phyloP scores from a whole-genome alignment of 2,113 vertebrate genomes.

The Epinephelus lanceolatus region DNA sequence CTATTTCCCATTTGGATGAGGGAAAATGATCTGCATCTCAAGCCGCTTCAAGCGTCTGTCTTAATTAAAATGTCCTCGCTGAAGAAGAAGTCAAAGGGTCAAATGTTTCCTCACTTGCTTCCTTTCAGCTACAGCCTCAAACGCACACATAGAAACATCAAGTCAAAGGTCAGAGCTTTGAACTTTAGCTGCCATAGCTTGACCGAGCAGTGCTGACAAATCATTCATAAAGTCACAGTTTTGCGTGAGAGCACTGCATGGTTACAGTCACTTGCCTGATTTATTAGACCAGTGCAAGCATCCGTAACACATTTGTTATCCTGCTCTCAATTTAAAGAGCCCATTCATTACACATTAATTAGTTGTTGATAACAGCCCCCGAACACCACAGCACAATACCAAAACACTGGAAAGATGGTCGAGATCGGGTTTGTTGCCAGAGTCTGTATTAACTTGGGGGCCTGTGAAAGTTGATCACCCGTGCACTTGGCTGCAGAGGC shows the following conservation, averaged over 20 bases:
- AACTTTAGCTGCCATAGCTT: constrained; percentile 17
- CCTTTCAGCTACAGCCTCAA: neutral
- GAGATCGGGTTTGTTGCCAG: constrained; percentile 31
- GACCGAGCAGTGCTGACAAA: constrained; percentile 41
- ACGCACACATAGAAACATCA: constrained; percentile 21
- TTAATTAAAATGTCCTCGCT: constrained; percentile 36
- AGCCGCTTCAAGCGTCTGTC: constrained; percentile 22
- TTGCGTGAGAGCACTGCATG: constrained; percentile 8
- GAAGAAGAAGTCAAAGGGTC: constrained; percentile 29
- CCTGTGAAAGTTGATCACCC: constrained; percentile 44
- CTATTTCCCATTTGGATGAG: constrained; percentile 9
- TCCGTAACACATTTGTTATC: constrained; percentile 69
- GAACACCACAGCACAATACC: constrained; percentile 39
- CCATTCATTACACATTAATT: constrained; percentile 80
- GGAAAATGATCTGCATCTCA: neutral
- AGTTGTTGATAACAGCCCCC: constrained; percentile 71
- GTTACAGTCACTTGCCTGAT: constrained; percentile 65
- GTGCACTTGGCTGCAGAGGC: constrained; percentile 26
- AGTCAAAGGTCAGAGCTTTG: constrained; percentile 40
- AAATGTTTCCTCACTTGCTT: neutral
- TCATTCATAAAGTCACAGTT: constrained; percentile 40
- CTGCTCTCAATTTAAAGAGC: constrained; percentile 61
- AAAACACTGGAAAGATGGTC: constrained; percentile 52
- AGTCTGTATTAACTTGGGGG: constrained; percentile 29
- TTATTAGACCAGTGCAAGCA: constrained; percentile 67